Evolutionary conservation across 2,888 invertebrate genomes (phyloP), one percentile per base, ranked within the genome.

Genomic region (Eucera pruinosa): DNA sequence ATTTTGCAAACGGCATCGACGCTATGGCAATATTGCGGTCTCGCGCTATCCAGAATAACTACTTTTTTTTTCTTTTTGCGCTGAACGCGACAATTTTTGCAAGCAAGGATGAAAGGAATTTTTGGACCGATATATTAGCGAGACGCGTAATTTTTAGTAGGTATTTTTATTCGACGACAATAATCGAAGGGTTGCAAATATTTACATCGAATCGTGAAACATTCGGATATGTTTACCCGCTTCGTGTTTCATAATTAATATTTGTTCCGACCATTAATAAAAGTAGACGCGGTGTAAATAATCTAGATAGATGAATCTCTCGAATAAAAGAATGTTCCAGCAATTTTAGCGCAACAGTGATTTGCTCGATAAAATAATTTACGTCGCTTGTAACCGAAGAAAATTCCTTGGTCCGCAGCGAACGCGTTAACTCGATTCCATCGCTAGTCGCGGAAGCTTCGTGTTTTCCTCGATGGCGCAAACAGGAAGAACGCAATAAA

Each of bases 401-500:
- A n/a, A n/a, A n/a, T n/a, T n/a, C n/a, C n/a, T n/a, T n/a, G n/a
- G n/a, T n/a, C n/a, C n/a, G n/a, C n/a, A n/a, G n/a, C n/a, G n/a
- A n/a, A n/a, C n/a, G n/a, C n/a, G 36, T 11, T 2, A 36, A 54
- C 33, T 69, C 54, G 11, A 1, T 54, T 9, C 45, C 45, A 15
- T 45, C 45, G 52, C 52, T 54, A 36, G 5, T 13, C 11, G 13
- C 23, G 1, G 39, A 23, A 47, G 27, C 18, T 25, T 25, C 20
- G 20, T 47, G 18, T 30, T 45, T 64, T n/a, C 23, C 23, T 33
- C 43, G 52, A 30, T 25, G 11, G 6, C n/a, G 30, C 18, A 18
- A 57, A 64, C 47, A 33, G 25, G 33, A 57, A 23, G 39, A 52
- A 43, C 23, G 33, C 11, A 60, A 58, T 25, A 52, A 66, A 72